phyloP scores from a whole-genome alignment of 2,113 vertebrate species.

The Neodon shergylaensis region DNA sequence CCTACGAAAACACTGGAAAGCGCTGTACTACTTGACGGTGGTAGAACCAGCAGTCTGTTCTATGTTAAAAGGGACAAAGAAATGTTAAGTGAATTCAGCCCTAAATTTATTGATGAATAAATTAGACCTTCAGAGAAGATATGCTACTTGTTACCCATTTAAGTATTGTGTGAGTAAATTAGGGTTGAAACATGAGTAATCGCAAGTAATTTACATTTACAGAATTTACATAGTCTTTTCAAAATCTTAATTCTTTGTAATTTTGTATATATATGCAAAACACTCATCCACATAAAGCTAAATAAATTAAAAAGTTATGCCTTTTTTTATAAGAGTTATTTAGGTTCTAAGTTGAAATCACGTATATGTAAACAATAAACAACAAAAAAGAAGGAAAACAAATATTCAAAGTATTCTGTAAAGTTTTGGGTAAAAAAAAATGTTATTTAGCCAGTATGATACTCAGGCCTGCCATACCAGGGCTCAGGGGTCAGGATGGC shows the following conservation, averaged over 20 bases:
- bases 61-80: too few species aligned
- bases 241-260: not conserved
- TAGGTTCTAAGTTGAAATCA: not conserved
- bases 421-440: not conserved
- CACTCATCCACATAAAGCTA: not conserved
- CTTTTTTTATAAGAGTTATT: not conserved
- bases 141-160: too few species aligned
- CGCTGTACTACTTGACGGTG: not conserved
- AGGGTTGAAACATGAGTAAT: fast-evolving
- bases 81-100: too few species aligned
- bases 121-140: too few species aligned
- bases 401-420: not conserved
- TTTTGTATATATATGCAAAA: not conserved
- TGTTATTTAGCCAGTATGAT: not conserved
- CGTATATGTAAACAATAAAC: not conserved
- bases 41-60: too few species aligned
- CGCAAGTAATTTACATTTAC: too few species aligned
- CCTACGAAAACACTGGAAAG: not conserved
- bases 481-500: not conserved
- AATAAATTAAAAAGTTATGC: not conserved
- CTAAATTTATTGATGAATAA: too few species aligned
- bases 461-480: not conserved
- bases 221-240: too few species aligned
- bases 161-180: not conserved
- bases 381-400: not conserved